Conservation (phyloP, 2,113 vertebrate species). For the Psittacula cyanocephala region DNA sequence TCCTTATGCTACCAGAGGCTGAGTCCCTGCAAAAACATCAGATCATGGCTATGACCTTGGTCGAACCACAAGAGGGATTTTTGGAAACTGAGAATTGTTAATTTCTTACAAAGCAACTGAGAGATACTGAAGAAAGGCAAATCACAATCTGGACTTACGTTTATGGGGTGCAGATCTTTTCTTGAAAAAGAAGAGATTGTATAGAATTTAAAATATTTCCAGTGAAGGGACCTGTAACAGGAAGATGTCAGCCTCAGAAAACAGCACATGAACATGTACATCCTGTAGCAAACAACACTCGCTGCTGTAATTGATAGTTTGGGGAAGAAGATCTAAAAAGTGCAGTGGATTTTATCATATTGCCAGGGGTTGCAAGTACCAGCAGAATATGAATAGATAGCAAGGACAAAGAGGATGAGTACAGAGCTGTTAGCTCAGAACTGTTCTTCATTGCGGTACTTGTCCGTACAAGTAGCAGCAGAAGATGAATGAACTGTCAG, state of each 20-base stretch:
- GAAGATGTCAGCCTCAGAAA: not conserved
- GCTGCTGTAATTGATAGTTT: not conserved
- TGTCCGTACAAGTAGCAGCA: not conserved
- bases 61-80: not conserved
- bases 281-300: not conserved
- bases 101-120: not conserved
- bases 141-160: not conserved
- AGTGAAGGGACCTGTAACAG: not conserved
- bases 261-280: not conserved
- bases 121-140: not conserved
- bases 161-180: not conserved
- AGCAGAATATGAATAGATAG: conserved; percentile 21
- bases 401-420: conserved; percentile 58
- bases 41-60: not conserved
- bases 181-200: not conserved
- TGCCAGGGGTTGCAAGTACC: not conserved
- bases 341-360: conserved; percentile 9
- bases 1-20: not conserved
- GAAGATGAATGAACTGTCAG: conserved; percentile 50
- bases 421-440: conserved; percentile 22
- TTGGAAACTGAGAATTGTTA: not conserved
- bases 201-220: not conserved
- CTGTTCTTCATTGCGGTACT: conserved; percentile 5
- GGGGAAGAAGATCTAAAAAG: not conserved
- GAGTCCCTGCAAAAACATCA: not conserved